Evolutionary conservation across 2,888 invertebrate species (phyloP).

Genomic region (Cenopis cana): DNA sequence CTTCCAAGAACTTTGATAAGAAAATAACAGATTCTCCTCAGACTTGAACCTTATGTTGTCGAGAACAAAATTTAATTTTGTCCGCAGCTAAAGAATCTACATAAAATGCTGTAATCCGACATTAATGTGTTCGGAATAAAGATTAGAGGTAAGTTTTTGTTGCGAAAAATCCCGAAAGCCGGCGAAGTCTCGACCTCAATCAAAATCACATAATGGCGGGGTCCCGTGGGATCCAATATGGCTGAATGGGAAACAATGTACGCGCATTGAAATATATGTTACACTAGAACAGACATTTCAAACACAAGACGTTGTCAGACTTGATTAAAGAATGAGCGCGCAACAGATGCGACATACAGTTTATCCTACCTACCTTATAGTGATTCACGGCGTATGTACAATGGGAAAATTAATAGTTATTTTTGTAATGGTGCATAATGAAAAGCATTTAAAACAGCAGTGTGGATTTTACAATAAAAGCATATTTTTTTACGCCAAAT

Average conservation of each 20-base stretch:
- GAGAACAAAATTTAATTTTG: background rate
- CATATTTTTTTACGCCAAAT: too few species aligned
- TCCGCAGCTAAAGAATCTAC: slow-evolving; percentile 11
- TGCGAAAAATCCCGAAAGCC: slow-evolving; percentile 39
- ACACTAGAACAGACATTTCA: too few species aligned
- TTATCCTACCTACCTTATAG: too few species aligned
- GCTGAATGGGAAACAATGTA: slow-evolving; percentile 49
- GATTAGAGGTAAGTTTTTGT: slow-evolving; percentile 43
- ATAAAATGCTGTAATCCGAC: slow-evolving; percentile 40
- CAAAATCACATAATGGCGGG: slow-evolving; percentile 53
- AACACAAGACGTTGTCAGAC: too few species aligned
- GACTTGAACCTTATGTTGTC: background rate
- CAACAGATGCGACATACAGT: too few species aligned
- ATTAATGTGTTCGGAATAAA: slow-evolving; percentile 43
- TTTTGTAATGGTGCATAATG: too few species aligned
- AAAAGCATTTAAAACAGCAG: too few species aligned
- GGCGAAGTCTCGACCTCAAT: slow-evolving; percentile 47
- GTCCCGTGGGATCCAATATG: slow-evolving; percentile 47
- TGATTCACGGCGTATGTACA: too few species aligned
- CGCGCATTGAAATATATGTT: too few species aligned
- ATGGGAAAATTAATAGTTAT: too few species aligned
- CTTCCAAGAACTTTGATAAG: slow-evolving; percentile 4
- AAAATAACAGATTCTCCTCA: background rate
- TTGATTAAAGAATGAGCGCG: too few species aligned
- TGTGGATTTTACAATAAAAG: too few species aligned